These are phyloP conservation scores for Bucorvus abyssinicus DNA, from an alignment of 2,797 vertebrate genomes.

Conservation along the genomic window DNA sequence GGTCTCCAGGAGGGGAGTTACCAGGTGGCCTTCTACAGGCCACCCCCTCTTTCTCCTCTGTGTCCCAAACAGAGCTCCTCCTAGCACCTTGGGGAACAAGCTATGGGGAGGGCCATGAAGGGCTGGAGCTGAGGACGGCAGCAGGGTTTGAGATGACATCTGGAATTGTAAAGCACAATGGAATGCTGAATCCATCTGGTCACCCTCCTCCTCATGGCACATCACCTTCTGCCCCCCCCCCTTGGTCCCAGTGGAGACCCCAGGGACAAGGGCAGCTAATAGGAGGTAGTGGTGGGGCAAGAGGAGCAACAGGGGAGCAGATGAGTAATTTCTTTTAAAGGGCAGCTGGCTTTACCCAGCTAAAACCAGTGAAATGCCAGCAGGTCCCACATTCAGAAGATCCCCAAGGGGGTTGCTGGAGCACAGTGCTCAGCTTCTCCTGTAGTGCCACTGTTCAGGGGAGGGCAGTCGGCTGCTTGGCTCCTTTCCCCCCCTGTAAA, in stretches of 20 bases:
- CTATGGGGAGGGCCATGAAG: rapidly evolving
- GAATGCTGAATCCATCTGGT: background rate
- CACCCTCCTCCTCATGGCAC: background rate
- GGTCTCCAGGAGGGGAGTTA: background rate
- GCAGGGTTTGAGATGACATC: background rate
- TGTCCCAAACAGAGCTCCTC: background rate
- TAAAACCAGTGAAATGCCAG: background rate
- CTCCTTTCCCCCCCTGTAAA: background rate
- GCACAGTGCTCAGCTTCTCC: background rate
- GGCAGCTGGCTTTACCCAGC: background rate
- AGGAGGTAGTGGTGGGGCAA: background rate
- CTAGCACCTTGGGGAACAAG: background rate
- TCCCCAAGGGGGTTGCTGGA: background rate
- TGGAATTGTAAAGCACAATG: background rate
- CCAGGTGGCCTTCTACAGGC: background rate
- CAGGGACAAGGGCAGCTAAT: background rate
- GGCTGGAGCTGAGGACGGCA: background rate
- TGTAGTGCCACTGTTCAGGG: rapidly evolving
- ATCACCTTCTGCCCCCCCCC: background rate
- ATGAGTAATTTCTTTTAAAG: background rate
- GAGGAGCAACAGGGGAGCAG: background rate
- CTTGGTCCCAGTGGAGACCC: background rate
- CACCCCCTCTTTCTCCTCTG: background rate
- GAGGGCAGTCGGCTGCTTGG: background rate
- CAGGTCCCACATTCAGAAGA: background rate